A percentile compares a stretch with the other conserved stretches of the same genome.
Conservation (phyloP, 2,888 invertebrate genomes). For the Cryptocheilus praepositus region DNA sequence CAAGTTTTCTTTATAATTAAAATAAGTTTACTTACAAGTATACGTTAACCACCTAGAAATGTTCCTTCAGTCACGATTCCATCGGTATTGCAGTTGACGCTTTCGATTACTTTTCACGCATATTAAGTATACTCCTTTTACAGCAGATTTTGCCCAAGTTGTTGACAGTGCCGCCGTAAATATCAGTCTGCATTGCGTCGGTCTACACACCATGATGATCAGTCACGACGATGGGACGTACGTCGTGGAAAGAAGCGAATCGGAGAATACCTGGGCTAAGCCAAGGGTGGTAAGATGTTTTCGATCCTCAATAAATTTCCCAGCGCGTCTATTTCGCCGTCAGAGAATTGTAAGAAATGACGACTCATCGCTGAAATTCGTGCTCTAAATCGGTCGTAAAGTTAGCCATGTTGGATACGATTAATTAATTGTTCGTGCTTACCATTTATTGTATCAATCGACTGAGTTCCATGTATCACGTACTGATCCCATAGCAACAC, state of each 20-base stretch:
- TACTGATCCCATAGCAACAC: not conserved
- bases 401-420: no score
- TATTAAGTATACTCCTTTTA: not conserved
- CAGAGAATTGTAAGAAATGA: not conserved
- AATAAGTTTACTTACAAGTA: no score
- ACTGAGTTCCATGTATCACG: not conserved
- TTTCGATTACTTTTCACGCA: not conserved
- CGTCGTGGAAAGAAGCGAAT: slow-evolving; percentile 48
- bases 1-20: no score
- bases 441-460: no score
- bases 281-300: slow-evolving; percentile 45
- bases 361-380: not conserved
- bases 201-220: slow-evolving; percentile 50
- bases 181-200: slow-evolving; percentile 56
- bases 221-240: slow-evolving; percentile 60
- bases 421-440: no score
- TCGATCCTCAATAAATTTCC: not conserved
- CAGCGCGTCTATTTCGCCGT: no score
- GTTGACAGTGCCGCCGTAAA: slow-evolving; percentile 47
- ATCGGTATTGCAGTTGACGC: not conserved
- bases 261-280: slow-evolving; percentile 31
- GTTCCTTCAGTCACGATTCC: no score
- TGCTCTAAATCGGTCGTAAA: no score
- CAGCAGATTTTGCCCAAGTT: slow-evolving; percentile 23
- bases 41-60: no score